Percentiles rank a stretch among this genome's conserved stretches.
These are phyloP conservation scores for Drosophila repleta DNA, from an alignment of 1,140 invertebrate species.

Conservation along the genomic window DNA sequence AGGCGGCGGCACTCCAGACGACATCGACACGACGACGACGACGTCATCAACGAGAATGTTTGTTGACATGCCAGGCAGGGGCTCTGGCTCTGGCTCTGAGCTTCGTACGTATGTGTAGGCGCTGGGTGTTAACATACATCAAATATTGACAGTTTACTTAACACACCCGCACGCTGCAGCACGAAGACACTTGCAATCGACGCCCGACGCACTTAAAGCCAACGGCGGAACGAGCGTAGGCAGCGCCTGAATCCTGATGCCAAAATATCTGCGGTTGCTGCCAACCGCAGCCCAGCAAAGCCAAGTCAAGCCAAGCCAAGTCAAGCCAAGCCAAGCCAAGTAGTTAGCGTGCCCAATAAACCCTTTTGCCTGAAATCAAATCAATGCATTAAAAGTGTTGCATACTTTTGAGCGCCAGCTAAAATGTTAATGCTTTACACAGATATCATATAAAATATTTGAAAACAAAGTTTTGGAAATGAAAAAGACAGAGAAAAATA, in stretches of 20 bases:
- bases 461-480: too few species aligned
- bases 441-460: too few species aligned
- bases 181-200: slow-evolving; percentile 50
- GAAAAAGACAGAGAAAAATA: too few species aligned
- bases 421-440: too few species aligned
- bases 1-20: slow-evolving; percentile 40
- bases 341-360: not conserved
- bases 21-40: slow-evolving; percentile 30
- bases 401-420: not conserved
- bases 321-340: not conserved
- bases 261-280: slow-evolving; percentile 20
- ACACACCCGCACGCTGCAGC: slow-evolving; percentile 44
- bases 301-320: not conserved
- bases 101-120: slow-evolving; percentile 36
- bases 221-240: not conserved
- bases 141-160: slow-evolving; percentile 82
- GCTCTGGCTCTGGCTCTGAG: slow-evolving; percentile 1
- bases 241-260: not conserved
- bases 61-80: slow-evolving; percentile 64
- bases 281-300: not conserved
- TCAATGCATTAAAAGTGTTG: not conserved
- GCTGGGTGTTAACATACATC: slow-evolving; percentile 79
- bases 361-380: not conserved
- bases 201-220: slow-evolving; percentile 28
- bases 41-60: slow-evolving; percentile 46